phyloP scores from a whole-genome alignment of 2,888 invertebrate species.

The Panzeria rudis region DNA sequence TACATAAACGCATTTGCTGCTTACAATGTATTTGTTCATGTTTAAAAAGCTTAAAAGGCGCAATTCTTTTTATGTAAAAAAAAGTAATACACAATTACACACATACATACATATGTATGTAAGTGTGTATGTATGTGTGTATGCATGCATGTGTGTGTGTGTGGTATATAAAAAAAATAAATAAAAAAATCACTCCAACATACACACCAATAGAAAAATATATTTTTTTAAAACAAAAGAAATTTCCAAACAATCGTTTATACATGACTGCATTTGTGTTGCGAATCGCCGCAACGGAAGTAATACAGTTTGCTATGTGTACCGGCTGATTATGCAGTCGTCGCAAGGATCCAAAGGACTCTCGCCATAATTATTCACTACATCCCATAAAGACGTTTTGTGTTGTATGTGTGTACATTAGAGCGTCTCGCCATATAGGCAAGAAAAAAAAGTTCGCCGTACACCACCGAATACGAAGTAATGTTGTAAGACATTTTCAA shows the following conservation, averaged over 20 bases:
- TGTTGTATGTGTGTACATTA: too few relatives aligned
- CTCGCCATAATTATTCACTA: conserved; percentile 57
- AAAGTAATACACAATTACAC: not conserved
- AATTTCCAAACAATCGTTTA: conserved; percentile 77
- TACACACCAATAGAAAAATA: conserved; percentile 31
- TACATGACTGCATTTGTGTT: conserved; percentile 69
- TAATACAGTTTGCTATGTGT: conserved; percentile 80
- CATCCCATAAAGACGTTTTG: conserved; percentile 13
- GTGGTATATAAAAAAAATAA: not conserved
- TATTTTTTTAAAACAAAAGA: conserved; percentile 78
- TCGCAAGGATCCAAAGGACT: conserved; percentile 74
- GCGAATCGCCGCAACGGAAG: conserved; percentile 80
- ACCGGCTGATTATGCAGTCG: conserved; percentile 81
- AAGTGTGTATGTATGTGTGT: not conserved
- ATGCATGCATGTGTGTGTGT: too few relatives aligned
- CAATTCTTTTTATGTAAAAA: not conserved
- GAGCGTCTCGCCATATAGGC: too few relatives aligned
- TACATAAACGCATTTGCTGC: not conserved
- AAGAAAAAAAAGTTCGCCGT: too few relatives aligned
- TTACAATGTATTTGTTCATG: not conserved
- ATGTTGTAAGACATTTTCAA: too few relatives aligned
- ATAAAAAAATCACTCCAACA: not conserved
- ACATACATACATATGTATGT: not conserved
- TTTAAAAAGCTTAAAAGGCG: not conserved
- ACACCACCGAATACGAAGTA: too few relatives aligned